Base-by-base conservation (phyloP, 92 coral and sea anemone genomes). In the Zoanthus sociatus region DNA sequence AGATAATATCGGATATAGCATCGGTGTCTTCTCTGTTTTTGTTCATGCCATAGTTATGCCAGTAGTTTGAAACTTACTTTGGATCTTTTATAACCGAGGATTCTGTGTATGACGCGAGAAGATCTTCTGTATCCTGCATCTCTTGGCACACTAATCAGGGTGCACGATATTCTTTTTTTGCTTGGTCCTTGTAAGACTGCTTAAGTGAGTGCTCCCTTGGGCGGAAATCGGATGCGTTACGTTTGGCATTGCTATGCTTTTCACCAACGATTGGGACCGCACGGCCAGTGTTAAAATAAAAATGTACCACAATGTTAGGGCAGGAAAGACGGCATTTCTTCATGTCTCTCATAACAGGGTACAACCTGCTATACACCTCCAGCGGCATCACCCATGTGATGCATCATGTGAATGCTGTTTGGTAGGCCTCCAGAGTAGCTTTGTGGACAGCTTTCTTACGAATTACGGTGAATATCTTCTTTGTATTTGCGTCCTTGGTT, bases 381-480 rank as follows among this genome's bases (percentile, higher is more conserved):
- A 81, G 53, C 45, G 87, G 90, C 87, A 88, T 88, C 11, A 88
- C 77, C 88, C 88, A 88, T 11, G 81, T 31, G 68, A 88, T 78
- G 68, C 71, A 87, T 78, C 85, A 47, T 58, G 87, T 88, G 66
- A 88, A 88, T 16, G 90, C 81, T 11, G 87, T 79, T 33, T 88
- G 31, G 67, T 74, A 31, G 60, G 32, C 45, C 75, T 74, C 83
- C 18, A 86, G 82, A 32, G 75, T 86, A 68, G 82, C 78, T 70
- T 86, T 86, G 83, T 86, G 89, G 67, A 86, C 83, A 21, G 83
- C 89, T 74, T 61, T 73, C 46, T 86, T 86, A 18, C 46, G 68
- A 86, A 86, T 73, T 26, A 26, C 26, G 26, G 26, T 26, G 26
- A 26, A 26, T 26, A 26, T 26, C 26, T 26, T 26, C 26, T 26